Conservation (phyloP, 2,888 invertebrate species). For the Zygogramma bicolorata region DNA sequence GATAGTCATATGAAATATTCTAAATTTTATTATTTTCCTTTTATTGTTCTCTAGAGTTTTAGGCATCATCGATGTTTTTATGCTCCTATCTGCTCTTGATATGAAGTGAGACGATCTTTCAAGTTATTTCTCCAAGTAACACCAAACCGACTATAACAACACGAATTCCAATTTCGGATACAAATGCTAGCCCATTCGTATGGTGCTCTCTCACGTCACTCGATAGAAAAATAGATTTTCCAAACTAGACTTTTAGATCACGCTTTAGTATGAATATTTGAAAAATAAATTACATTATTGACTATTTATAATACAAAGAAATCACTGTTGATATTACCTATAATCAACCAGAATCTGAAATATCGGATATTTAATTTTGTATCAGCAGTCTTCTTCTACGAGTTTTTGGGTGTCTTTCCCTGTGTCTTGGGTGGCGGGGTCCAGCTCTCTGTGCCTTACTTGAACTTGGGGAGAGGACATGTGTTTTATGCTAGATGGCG, state of each 20-base stretch:
- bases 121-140: no score
- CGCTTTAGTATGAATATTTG: conserved; percentile 33
- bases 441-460: conserved; percentile 82
- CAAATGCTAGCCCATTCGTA: conserved; percentile 25
- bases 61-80: no score
- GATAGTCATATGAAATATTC: no score
- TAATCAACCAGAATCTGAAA: conserved; percentile 55
- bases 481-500: conserved; percentile 86
- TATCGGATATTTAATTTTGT: conserved; percentile 56
- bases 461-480: conserved; percentile 80
- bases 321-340: conserved; percentile 46
- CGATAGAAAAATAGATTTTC: conserved; percentile 48
- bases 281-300: conserved; percentile 44
- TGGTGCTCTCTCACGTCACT: conserved; percentile 41
- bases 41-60: no score
- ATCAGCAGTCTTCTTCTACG: conserved; percentile 87
- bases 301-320: conserved; percentile 39
- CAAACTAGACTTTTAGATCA: conserved; percentile 30
- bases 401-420: conserved; percentile 93
- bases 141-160: not conserved
- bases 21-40: no score
- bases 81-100: no score
- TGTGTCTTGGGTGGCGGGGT: conserved; percentile 85
- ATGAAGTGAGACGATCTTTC: no score
- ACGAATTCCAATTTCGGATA: conserved; percentile 13